These are phyloP conservation scores for Loriculus beryllinus DNA, from an alignment of 2,797 vertebrate genomes.

Conservation along the genomic window DNA sequence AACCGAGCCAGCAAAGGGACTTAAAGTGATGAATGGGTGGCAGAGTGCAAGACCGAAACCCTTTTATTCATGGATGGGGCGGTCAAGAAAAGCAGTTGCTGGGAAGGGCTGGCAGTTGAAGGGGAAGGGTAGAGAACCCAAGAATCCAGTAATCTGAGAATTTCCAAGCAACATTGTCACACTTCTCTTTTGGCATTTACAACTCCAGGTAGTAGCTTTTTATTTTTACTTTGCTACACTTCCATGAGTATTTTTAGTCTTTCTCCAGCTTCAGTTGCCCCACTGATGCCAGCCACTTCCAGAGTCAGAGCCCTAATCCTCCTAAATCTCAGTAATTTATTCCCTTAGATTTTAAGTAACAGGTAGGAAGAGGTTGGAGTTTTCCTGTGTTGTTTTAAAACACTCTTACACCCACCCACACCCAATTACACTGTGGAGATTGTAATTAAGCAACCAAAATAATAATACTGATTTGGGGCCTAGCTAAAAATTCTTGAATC, in stretches of 20 bases:
- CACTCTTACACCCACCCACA: neutral
- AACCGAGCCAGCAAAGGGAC: neutral
- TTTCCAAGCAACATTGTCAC: neutral
- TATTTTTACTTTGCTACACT: neutral
- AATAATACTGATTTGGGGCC: neutral
- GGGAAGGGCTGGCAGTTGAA: neutral
- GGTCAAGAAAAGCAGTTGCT: constrained; percentile 17
- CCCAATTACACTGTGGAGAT: neutral
- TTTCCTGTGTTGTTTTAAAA: neutral
- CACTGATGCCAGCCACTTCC: neutral
- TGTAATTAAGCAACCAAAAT: neutral
- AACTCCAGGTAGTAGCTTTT: neutral
- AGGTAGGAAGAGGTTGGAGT: neutral
- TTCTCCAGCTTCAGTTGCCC: neutral
- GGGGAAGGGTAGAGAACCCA: neutral
- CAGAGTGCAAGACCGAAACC: constrained; percentile 30
- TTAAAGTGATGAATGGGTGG: neutral
- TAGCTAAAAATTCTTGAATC: neutral
- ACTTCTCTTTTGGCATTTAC: neutral
- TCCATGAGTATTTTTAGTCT: neutral
- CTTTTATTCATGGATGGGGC: constrained; percentile 39
- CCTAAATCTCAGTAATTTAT: neutral
- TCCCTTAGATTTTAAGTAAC: neutral
- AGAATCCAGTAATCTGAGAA: neutral
- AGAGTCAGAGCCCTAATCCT: neutral